These are phyloP conservation scores for Piscicola geometra DNA, from an alignment of 2,888 invertebrate species.

Conservation along the genomic window DNA sequence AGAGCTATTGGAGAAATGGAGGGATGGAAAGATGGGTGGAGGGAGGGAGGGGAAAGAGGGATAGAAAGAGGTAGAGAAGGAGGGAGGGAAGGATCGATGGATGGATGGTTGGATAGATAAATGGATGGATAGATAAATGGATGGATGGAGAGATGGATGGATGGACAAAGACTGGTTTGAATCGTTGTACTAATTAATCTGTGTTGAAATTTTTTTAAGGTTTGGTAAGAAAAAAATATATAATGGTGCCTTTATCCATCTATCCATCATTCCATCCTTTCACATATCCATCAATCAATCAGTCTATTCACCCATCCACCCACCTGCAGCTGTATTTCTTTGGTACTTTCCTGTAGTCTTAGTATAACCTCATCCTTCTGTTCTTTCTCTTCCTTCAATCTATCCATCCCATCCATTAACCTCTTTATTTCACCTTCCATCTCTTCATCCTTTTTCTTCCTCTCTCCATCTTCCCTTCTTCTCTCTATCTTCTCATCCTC, in stretches of 20 bases:
- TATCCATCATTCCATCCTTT: too few species aligned
- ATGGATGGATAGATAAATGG: too few species aligned
- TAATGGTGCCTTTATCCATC: too few species aligned
- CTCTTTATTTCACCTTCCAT: constrained; percentile 20
- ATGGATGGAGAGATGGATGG: too few species aligned
- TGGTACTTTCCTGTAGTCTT: constrained; percentile 14
- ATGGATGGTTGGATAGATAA: background rate
- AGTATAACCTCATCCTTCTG: background rate
- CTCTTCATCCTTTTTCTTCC: constrained; percentile 7
- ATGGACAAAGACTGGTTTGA: too few species aligned
- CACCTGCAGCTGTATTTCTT: too few species aligned
- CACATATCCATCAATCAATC: too few species aligned
- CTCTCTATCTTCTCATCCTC: constrained; percentile 10
- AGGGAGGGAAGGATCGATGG: background rate
- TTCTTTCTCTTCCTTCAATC: constrained; percentile 13
- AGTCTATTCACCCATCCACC: too few species aligned
- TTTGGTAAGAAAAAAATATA: too few species aligned
- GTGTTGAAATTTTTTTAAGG: too few species aligned
- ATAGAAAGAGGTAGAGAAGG: too few species aligned
- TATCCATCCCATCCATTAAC: background rate
- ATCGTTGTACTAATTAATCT: too few species aligned
- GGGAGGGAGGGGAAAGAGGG: background rate
- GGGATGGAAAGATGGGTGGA: background rate
- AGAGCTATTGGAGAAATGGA: background rate
- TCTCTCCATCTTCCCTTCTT: background rate